phyloP scores from a whole-genome alignment of 2,888 invertebrate species.

The Drosophila paranaensis region DNA sequence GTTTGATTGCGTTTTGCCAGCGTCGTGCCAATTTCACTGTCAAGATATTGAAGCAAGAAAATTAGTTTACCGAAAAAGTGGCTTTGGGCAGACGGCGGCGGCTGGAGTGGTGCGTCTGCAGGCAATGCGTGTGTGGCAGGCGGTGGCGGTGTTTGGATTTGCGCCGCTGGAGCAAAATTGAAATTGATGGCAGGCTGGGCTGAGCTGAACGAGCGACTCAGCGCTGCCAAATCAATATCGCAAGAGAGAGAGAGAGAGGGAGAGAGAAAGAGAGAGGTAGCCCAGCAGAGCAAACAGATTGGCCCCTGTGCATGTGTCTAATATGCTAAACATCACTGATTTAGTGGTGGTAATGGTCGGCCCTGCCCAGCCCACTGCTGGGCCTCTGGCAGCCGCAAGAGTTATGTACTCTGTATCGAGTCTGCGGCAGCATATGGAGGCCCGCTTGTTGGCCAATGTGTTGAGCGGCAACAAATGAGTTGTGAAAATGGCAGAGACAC shows the following conservation, averaged over 20 bases:
- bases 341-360: constrained; percentile 63
- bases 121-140: constrained; percentile 70
- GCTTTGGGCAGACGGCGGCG: constrained; percentile 52
- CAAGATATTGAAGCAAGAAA: constrained; percentile 83
- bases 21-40: constrained; percentile 83
- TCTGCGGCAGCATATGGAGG: constrained; percentile 57
- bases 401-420: constrained; percentile 51
- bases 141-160: constrained; percentile 67
- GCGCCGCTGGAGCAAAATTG: constrained; percentile 79
- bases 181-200: constrained; percentile 82
- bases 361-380: neutral
- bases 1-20: constrained; percentile 72
- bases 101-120: constrained; percentile 50
- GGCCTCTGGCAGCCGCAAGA: constrained; percentile 40
- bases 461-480: constrained; percentile 50
- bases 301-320: constrained; percentile 71
- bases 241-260: too few relatives aligned
- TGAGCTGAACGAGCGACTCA: constrained; percentile 32
- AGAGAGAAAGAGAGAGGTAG: constrained; percentile 4
- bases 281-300: constrained; percentile 35
- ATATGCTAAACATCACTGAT: constrained; percentile 76
- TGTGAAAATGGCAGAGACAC: constrained; percentile 46
- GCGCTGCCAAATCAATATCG: constrained; percentile 53
- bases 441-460: constrained; percentile 30
- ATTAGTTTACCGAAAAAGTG: constrained; percentile 82